Evolutionary conservation across 2,888 invertebrate genomes (phyloP).

Genomic region (Orthonychiurus folsomi): DNA sequence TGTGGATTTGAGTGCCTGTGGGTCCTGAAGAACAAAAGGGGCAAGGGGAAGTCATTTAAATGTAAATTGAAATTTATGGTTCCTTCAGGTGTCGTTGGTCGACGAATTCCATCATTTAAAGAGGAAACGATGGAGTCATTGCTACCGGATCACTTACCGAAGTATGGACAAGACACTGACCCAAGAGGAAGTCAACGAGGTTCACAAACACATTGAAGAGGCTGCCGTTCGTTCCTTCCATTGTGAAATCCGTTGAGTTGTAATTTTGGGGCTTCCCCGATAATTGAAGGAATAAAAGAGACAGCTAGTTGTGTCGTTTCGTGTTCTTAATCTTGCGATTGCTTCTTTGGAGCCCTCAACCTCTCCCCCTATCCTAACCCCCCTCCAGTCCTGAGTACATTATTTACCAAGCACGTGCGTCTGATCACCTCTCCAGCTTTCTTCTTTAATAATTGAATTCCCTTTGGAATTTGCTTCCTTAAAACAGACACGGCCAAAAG

Average conservation of each 20-base stretch:
- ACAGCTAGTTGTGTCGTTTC: neutral
- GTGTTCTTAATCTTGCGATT: neutral
- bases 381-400: slow-evolving; percentile 18
- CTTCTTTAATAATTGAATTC: slow-evolving; percentile 24
- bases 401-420: slow-evolving; percentile 28
- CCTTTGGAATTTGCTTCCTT: slow-evolving; percentile 15
- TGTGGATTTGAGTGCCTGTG: neutral
- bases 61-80: slow-evolving; percentile 16
- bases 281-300: slow-evolving; percentile 34
- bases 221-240: slow-evolving; percentile 48
- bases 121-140: slow-evolving; percentile 69
- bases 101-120: slow-evolving; percentile 83
- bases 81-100: slow-evolving; percentile 60
- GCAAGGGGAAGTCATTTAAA: slow-evolving; percentile 11
- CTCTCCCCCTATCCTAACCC: slow-evolving; percentile 5
- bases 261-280: slow-evolving; percentile 42
- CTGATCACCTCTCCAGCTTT: slow-evolving; percentile 19
- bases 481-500: neutral
- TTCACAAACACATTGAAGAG: slow-evolving; percentile 68
- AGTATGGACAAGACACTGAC: slow-evolving; percentile 83
- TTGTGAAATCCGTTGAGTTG: slow-evolving; percentile 43
- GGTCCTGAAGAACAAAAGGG: neutral
- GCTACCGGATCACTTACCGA: slow-evolving; percentile 85
- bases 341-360: neutral
- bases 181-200: slow-evolving; percentile 71